Conservation (phyloP, 2,113 vertebrate genomes). For the Potamarius usumacintae region DNA sequence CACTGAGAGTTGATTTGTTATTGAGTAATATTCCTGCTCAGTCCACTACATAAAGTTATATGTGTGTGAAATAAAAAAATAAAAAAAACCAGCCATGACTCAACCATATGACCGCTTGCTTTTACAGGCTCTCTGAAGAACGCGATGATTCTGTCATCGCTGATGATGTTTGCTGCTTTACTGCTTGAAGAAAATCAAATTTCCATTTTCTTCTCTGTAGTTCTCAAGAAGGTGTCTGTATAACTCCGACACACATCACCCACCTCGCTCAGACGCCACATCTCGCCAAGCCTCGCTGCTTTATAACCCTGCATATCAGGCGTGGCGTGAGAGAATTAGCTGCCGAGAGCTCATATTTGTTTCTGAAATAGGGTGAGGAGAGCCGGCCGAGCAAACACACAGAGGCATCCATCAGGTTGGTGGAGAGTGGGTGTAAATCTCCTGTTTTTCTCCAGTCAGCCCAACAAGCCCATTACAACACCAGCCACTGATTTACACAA, state of each 20-base stretch:
- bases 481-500: slow-evolving; percentile 52
- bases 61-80: not conserved
- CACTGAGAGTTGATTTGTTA: not conserved
- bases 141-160: not conserved
- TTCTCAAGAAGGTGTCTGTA: not conserved
- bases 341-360: slow-evolving; percentile 47
- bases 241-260: slow-evolving; percentile 25
- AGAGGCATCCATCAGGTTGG: slow-evolving; percentile 50
- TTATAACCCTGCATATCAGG: slow-evolving; percentile 38
- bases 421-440: slow-evolving; percentile 52
- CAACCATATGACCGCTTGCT: slow-evolving; percentile 15
- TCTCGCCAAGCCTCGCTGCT: slow-evolving; percentile 10
- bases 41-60: not conserved
- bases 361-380: slow-evolving; percentile 42
- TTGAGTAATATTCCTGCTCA: not conserved
- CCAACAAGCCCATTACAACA: slow-evolving; percentile 53
- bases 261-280: not conserved
- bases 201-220: slow-evolving; percentile 1
- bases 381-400: slow-evolving; percentile 41
- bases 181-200: slow-evolving; percentile 6
- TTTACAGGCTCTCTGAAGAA: slow-evolving; percentile 1
- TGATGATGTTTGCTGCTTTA: slow-evolving; percentile 4
- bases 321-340: slow-evolving; percentile 41
- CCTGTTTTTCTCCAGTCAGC: slow-evolving; percentile 24
- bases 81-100: not conserved